Evolutionary conservation across 1,140 invertebrate genomes (phyloP), one percentile per base, ranked within the genome.

Genomic region (Bacillus rossius): DNA sequence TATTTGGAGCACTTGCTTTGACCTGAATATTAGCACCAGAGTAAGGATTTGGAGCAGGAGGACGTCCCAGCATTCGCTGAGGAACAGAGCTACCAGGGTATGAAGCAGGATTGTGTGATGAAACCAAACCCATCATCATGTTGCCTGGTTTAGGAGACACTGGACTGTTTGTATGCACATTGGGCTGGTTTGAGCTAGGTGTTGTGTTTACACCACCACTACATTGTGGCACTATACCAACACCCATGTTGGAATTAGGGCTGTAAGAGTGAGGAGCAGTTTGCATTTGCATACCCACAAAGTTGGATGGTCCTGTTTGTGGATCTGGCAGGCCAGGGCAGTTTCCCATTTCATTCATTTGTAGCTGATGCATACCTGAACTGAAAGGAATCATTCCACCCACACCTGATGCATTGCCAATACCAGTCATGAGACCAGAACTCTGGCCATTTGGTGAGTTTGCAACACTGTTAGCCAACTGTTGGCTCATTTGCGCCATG

Each of bases 1-100:
- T 98, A 73, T 98, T 98, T 0, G 95, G 95, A 2, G 94, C 94
- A 75, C 89, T 96, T 1, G 94, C 89, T 77, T 97, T 97, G 22
- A 98, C 94, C 77, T 93, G 90, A 41, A 94, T 87, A 72, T 91
- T 94, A 2, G 90, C 87, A 41, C 89, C 87, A 70, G 88, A 88
- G 70, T 87, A 89, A 0, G 84, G 82, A 59, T 82, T 83, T 52
- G 84, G 84, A 67, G 82, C 71, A 52, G 70, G 68, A 0, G 72
- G 67, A 20, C 75, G 72, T 3, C 74, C 69, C 0, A 69, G 58
- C 73, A 77, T 77, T 45, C 60, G 61, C 29, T 60, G 60, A 40
- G 61, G 59, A 45, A 51, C 57, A 37, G 57, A 55, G 26, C 60
- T 56, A 38, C 45, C 26, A 20, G 61, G 23, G 40, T 63, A 61